Evolutionary conservation across 2,797 vertebrate genomes (phyloP), one percentile per base, ranked within the genome.

Genomic region (Potorous gilbertii): DNA sequence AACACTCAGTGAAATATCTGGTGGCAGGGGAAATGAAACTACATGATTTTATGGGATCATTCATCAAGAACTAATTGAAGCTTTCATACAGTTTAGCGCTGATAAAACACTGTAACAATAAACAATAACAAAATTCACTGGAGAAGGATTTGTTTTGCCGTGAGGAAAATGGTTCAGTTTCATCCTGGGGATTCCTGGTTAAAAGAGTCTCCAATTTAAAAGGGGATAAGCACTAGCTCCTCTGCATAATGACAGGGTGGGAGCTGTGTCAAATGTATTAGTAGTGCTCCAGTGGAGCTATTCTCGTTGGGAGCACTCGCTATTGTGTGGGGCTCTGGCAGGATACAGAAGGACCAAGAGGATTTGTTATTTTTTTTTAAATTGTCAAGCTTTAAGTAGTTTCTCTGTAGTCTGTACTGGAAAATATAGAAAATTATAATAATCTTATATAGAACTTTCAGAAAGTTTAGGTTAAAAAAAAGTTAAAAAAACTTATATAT

Each of bases 51-150:
- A 99, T 99, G 99, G 99, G 99, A 99, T 99, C 99, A 99, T 99
- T 99, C 99, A 99, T 99, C 99, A 99, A 99, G 99, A 99, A 99
- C 99, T 99, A 99, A 99, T 99, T 99, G 99, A 99, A 99, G 99
- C 99, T 99, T 99, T 99, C 99, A 99, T 99, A 99, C 98, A 99
- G 99, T 99, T 99, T 99, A 99, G 99, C 99, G 99, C 99, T 99
- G 99, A 99, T 99, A 99, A 99, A 99, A 99, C 99, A 99, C 98
- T 98, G 98, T 99, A 99, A 99, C 98, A 99, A 99, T 98, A 99
- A 98, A 99, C 98, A 99, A 98, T 99, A 99, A 99, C 98, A 99
- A 99, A 99, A 99, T 99, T 98, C 98, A 98, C 99, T 97, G 97
- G 98, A 99, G 98, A 98, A 99, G 98, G 98, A 99, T 99, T 99